These are phyloP conservation scores for Eupithecia pulchellata DNA, from an alignment of 2,888 invertebrate species.

Conservation along the genomic window DNA sequence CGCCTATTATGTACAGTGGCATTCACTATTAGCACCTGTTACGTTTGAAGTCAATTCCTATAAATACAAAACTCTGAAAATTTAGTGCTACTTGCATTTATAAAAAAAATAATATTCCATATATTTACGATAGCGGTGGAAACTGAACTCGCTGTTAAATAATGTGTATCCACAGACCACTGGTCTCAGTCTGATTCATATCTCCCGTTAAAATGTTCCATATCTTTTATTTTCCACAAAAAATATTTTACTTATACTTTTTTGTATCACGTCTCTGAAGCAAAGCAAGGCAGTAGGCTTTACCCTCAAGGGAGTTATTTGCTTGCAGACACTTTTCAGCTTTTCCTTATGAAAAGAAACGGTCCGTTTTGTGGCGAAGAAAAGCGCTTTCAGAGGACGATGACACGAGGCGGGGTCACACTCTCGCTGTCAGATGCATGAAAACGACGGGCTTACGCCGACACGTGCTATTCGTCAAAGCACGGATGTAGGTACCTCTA, in stretches of 20 bases:
- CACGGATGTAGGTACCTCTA: conserved; percentile 54
- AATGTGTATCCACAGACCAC: neutral
- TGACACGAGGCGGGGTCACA: conserved; percentile 84
- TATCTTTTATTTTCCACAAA: conserved; percentile 55
- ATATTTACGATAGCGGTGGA: too few species aligned
- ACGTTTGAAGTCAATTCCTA: too few species aligned
- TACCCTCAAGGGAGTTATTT: conserved; percentile 84
- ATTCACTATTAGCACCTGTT: too few species aligned
- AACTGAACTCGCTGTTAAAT: neutral
- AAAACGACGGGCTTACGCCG: conserved; percentile 78
- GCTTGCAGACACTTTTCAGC: conserved; percentile 85
- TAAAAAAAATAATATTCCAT: too few species aligned
- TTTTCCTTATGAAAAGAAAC: conserved; percentile 85
- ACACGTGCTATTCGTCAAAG: conserved; percentile 80
- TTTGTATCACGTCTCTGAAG: conserved; percentile 71
- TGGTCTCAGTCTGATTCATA: neutral
- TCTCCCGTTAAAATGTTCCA: conserved; percentile 37
- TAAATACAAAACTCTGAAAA: too few species aligned
- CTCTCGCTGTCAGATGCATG: conserved; percentile 78
- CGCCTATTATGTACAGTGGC: too few species aligned
- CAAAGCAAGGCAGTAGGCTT: conserved; percentile 83
- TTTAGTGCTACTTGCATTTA: too few species aligned
- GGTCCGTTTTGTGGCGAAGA: conserved; percentile 84
- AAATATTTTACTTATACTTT: conserved; percentile 68
- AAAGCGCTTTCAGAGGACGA: conserved; percentile 85